These are phyloP conservation scores for Andinoacara biseriatus DNA, from an alignment of 2,113 vertebrate genomes.

Conservation along the genomic window DNA sequence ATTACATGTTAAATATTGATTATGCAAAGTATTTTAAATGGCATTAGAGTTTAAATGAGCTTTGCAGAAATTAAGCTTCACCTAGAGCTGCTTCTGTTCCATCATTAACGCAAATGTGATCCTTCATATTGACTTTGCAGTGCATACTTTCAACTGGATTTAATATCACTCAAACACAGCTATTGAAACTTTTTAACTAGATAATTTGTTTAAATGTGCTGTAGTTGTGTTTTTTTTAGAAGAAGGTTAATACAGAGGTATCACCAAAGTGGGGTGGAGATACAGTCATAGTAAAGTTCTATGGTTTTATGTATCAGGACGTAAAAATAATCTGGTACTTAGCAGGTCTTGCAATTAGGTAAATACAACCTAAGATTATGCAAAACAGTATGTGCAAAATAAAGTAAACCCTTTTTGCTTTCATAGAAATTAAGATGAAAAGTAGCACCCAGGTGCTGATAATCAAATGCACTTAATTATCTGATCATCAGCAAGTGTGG, in stretches of 20 bases:
- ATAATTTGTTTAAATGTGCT: neutral
- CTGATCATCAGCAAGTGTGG: neutral
- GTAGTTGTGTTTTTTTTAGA: neutral
- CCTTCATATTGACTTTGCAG: neutral
- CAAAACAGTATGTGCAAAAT: neutral
- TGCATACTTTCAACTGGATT: neutral
- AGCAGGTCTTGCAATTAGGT: neutral
- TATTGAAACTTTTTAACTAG: neutral
- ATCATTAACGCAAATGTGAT: neutral
- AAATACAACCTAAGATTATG: neutral
- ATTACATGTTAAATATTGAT: constrained; percentile 56
- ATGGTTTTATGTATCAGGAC: neutral
- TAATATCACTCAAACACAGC: neutral
- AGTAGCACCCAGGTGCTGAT: neutral
- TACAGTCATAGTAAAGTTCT: neutral
- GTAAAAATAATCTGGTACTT: neutral
- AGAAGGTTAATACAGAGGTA: neutral
- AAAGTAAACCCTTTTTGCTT: rapidly evolving
- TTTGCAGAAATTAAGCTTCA: constrained; percentile 12
- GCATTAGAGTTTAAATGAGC: constrained; percentile 27
- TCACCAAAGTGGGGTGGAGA: neutral
- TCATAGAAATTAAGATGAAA: neutral
- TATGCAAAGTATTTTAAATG: constrained; percentile 48
- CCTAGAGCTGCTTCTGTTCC: neutral
- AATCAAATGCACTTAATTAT: neutral